Conservation (phyloP, 2,797 vertebrate species). For the Pelobates cultripes region DNA sequence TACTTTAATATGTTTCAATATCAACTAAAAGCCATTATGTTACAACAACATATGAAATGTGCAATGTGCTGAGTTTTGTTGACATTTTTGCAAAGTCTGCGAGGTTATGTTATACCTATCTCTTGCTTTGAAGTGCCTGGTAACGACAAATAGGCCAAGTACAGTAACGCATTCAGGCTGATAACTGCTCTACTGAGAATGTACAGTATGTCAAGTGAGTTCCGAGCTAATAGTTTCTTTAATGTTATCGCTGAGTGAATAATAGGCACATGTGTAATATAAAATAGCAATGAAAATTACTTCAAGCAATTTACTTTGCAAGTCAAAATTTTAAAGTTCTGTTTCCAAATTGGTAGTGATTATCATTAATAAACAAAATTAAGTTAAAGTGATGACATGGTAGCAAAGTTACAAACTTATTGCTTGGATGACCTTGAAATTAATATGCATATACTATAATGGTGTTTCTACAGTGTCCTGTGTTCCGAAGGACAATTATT, state of each 20-base stretch:
- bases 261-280: neutral
- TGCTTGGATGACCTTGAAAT: no score
- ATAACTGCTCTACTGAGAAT: slow-evolving; percentile 13
- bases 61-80: neutral
- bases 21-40: neutral
- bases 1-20: neutral
- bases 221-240: slow-evolving; percentile 7
- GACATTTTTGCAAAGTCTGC: slow-evolving; percentile 5
- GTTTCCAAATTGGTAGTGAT: neutral
- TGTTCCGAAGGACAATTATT: no score
- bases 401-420: neutral
- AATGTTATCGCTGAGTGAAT: slow-evolving; percentile 19
- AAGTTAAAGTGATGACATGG: neutral
- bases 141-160: neutral
- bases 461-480: no score
- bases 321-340: slow-evolving; percentile 1
- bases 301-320: neutral
- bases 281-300: neutral
- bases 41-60: neutral
- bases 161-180: neutral
- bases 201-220: neutral
- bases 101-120: neutral
- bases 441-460: no score
- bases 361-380: neutral
- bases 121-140: neutral